Conservation (phyloP, 92 coral and sea anemone species). For the Pocillopora meandrina region DNA sequence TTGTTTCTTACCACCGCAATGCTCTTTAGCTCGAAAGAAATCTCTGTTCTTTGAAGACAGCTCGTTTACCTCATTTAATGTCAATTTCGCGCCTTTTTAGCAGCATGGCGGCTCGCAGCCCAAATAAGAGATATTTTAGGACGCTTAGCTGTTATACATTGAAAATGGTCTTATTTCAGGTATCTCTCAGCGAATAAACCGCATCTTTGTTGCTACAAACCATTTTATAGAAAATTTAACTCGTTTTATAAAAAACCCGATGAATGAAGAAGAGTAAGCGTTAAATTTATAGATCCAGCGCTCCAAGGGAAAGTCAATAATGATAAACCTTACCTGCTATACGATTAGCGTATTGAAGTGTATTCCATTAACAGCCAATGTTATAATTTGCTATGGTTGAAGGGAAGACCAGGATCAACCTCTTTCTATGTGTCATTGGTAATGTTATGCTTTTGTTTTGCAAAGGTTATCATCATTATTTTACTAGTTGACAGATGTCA, state of each 20-base stretch:
- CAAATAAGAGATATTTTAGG: background rate
- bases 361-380: background rate
- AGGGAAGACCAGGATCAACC: background rate
- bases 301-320: too few relatives aligned
- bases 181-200: too few relatives aligned
- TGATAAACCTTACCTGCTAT: background rate
- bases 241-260: too few relatives aligned
- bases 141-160: too few relatives aligned
- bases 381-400: background rate
- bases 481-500: background rate
- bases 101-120: constrained; percentile 23
- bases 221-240: too few relatives aligned
- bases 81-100: constrained; percentile 42
- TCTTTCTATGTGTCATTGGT: background rate
- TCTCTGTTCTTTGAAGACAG: background rate
- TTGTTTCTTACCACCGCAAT: background rate
- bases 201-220: too few relatives aligned
- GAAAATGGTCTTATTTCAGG: too few relatives aligned
- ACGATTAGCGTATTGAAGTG: background rate
- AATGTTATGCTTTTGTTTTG: background rate
- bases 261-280: too few relatives aligned
- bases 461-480: background rate
- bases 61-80: background rate
- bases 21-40: background rate
- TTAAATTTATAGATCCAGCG: too few relatives aligned